Evolutionary conservation across 2,113 vertebrate genomes (phyloP), one percentile per base, ranked within the genome.

Genomic region (Opisthocomus hoazin): DNA sequence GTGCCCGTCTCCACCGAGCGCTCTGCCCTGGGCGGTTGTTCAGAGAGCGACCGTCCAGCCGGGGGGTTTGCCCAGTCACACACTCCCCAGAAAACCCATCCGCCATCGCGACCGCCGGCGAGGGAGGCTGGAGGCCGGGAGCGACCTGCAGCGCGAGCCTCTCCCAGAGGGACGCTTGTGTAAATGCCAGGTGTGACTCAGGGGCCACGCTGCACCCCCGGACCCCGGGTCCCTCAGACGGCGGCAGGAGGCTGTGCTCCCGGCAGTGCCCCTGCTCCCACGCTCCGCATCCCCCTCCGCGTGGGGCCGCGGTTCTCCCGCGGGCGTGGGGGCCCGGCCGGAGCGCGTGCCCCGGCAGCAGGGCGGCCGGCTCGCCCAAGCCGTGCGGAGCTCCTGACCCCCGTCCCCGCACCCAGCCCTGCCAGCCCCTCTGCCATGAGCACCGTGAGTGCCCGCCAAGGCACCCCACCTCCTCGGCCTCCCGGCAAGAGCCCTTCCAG

Each of bases 271-370:
- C n/a, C n/a, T n/a, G n/a, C n/a, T n/a, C n/a, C n/a, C n/a, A n/a
- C n/a, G n/a, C 24, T n/a, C 26, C 2, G 4, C 5, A 6, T 23
- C 50, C 32, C 24, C 18, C 37, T 34, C 22, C 24, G 23, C 0
- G 21, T 26, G 3, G 15, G 18, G 13, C 12, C 13, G 19, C 3
- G 3, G 39, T 68, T 39, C 50, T 27, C 9, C 56, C 17, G 45
- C 10, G 7, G 36, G 13, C 9, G 2, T 10, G 20, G 0, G 60
- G 37, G 26, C 41, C 34, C 3, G 1, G 32, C 16, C 1, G 1
- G 61, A 27, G 54, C 75, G 22, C 1, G 4, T 21, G 26, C 32
- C 26, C 27, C 56, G 39, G 32, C 57, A 9, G 8, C 30, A 45
- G 21, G 45, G 10, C 34, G 30, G 26, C 7, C 2, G 15, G 53